Evolutionary conservation across 2,888 invertebrate species (phyloP), one percentile per base, ranked within the genome.

Genomic region (Drosophila neonasuta): DNA sequence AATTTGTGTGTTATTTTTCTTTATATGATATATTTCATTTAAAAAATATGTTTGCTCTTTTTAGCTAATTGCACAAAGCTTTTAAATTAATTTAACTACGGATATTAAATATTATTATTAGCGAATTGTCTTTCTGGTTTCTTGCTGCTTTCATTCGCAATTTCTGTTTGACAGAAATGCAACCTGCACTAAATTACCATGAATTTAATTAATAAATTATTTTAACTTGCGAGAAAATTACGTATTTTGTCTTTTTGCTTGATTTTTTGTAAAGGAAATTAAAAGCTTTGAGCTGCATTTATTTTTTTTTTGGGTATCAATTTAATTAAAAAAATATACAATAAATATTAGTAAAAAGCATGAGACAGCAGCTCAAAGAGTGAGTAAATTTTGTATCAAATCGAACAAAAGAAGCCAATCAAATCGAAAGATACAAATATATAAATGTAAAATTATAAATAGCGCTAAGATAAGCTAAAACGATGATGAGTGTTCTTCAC

Each of bases 141-240:
- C 39, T 50, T 54, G 29, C 36, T 54, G 55, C 50, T 36, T 9
- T n/a, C 48, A 30, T 9, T n/a, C 63, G 50, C 68, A 48, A 34
- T 67, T 78, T 84, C 87, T 87, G 86, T 87, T 85, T 77, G 74
- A 87, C 86, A 87, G 87, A 87, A 81, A 75, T 64, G 63, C 57
- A 66, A 61, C n/a, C 45, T 58, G 50, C 55, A 70, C 36, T 71
- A 65, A 72, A 74, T 66, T 69, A 66, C 29, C 54, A 51, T 39
- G 45, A 46, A 71, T 44, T 58, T 56, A 59, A 60, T 55, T 62
- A 57, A 69, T 68, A 68, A 68, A 68, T 71, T 63, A 65, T 45
- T 64, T 59, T 65, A 67, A 58, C 51, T 72, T 61, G 65, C 51
- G 51, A 36, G 65, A 45, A 55, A 55, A 60, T 61, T 66, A 49